A percentile compares a stretch with the other conserved stretches of the same genome.
phyloP scores from a whole-genome alignment of 1,140 invertebrate species.

The Trachymyrmex cornetzi region DNA sequence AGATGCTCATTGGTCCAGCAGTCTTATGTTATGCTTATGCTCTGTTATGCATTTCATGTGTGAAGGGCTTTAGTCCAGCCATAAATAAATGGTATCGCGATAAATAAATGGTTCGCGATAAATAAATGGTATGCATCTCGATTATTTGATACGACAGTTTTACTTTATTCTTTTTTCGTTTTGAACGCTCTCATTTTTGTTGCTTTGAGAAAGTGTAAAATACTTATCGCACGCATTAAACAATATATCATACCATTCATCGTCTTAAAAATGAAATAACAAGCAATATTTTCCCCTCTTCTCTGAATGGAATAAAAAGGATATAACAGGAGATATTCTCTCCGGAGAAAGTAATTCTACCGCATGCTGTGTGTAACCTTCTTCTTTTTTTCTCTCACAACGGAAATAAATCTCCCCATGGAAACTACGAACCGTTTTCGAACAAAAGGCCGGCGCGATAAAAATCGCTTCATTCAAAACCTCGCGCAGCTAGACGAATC shows the following conservation, averaged over 20 bases:
- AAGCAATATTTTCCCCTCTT: neutral
- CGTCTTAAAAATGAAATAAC: neutral
- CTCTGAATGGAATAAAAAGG: neutral
- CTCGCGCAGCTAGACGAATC: constrained; percentile 37
- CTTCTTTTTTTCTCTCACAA: constrained; percentile 10
- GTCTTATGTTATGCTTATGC: no score
- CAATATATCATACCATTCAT: neutral
- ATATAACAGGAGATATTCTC: constrained; percentile 15
- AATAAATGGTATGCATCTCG: neutral
- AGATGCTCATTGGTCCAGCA: no score
- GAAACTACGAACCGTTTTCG: constrained; percentile 39
- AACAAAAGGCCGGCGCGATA: constrained; percentile 50
- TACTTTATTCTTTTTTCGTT: neutral
- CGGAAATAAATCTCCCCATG: constrained; percentile 59
- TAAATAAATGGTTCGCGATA: no score
- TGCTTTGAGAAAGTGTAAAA: neutral
- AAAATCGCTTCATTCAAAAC: constrained; percentile 52
- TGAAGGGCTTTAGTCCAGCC: no score
- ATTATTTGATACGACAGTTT: neutral
- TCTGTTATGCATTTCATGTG: no score
- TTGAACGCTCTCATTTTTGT: neutral
- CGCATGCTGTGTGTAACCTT: neutral
- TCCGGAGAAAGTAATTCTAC: constrained; percentile 48
- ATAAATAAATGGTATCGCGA: no score
- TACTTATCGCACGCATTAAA: neutral